Evolutionary conservation across 2,888 invertebrate species (phyloP).

Genomic region (Erebia palarica): DNA sequence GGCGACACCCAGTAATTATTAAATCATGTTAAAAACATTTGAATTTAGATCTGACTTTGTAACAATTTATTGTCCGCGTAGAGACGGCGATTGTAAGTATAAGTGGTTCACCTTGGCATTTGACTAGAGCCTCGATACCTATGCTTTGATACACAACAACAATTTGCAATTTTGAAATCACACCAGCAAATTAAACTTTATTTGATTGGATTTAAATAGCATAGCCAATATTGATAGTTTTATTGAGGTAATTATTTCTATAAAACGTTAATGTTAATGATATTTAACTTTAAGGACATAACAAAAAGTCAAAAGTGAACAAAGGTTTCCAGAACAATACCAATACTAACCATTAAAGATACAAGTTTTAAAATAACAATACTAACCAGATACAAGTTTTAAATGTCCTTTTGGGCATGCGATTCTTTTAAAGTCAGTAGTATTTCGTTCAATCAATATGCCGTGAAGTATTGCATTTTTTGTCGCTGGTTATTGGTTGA

Average conservation of each 20-base stretch:
- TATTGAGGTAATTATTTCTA: not conserved
- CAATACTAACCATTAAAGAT: not conserved
- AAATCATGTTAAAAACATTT: conserved; percentile 10
- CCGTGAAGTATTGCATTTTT: too few species aligned
- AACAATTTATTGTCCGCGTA: conserved; percentile 42
- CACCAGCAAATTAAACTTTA: conserved; percentile 14
- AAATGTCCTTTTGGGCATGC: too few species aligned
- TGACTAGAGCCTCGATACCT: conserved; percentile 47
- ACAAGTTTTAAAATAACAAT: not conserved
- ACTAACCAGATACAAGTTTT: too few species aligned
- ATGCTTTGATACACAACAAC: conserved; percentile 34
- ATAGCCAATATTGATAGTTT: not conserved
- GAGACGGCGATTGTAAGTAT: conserved; percentile 59
- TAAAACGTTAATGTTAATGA: not conserved
- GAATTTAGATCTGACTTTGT: conserved; percentile 41
- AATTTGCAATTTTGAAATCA: conserved; percentile 36
- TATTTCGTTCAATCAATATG: too few species aligned
- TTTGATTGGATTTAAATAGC: conserved; percentile 4
- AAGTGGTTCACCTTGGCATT: conserved; percentile 76
- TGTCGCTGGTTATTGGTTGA: too few species aligned
- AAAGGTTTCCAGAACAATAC: not conserved
- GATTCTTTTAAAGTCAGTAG: too few species aligned
- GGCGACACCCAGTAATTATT: not conserved
- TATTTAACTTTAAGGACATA: not conserved
- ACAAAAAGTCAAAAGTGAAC: not conserved